Base-by-base conservation (phyloP, 2,888 invertebrate species). In the Meteorus colon region DNA sequence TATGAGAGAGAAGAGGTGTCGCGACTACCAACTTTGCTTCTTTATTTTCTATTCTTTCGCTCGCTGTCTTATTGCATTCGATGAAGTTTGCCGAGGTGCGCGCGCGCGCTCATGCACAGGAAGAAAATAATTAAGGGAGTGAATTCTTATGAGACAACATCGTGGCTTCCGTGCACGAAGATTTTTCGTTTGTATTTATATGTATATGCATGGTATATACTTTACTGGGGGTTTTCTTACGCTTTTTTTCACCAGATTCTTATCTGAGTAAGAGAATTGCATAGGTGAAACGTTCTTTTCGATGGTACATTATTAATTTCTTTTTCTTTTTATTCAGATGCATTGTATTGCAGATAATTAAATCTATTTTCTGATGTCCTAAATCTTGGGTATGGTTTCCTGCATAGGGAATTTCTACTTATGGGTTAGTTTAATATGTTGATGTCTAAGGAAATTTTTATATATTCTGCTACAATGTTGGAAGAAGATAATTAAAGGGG, bases 61-160 rank as follows among this genome's bases (percentile, higher is more conserved):
- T 74, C 75, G 78, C 75, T 45, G 41, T 65, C 62, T 63, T 48
- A 10, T 55, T 73, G 59, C 45, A 66, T 48, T 74, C 76, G 75
- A 72, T 77, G 45, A 63, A 48, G 63, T 72, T 29, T 41, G 41
- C 69, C 14, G 10, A n/a, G 41, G 34, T 29, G 27, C 55, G 19
- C 19, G n/a, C 55, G 55, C 19, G 55, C 19, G 24, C 70, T n/a
- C 63, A 51, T 63, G 51, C 34, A 63, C 72, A 72, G 29, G 55
- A 65, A 65, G 65, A 75, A 70, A 75, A 75, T 75, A 75, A 75
- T 75, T 75, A 69, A 55, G 60, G 55, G 62, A 41, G 65, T 70
- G 59, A 75, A 75, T 75, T 70, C 70, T 75, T 70, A 75, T 34
- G 69, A 70, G 63, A 75, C 34, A 62, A 69, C 62, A 31, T 63